Evolutionary conservation across 2,888 invertebrate species (phyloP).

Genomic region (Coleophora deauratella): DNA sequence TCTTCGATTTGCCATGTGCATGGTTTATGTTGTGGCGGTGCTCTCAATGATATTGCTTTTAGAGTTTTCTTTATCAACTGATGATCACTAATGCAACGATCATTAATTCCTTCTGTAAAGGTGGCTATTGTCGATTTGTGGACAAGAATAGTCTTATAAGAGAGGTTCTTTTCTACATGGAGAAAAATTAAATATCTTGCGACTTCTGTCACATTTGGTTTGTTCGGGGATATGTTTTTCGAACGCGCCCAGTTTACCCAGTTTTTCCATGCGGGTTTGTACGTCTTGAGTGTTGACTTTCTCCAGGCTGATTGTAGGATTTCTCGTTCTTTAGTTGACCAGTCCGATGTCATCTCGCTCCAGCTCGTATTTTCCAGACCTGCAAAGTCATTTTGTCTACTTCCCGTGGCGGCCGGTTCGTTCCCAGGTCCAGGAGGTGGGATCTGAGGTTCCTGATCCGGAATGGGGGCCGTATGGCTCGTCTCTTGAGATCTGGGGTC

Average conservation of each 20-base stretch:
- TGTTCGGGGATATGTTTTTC: neutral
- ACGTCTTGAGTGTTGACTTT: conserved; percentile 16
- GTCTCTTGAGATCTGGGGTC: conserved; percentile 13
- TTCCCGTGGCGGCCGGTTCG: conserved; percentile 2
- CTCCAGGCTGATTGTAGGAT: conserved; percentile 14
- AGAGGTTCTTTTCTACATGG: neutral
- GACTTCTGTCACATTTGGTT: conserved; percentile 4
- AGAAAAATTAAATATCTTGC: conserved; percentile 1
- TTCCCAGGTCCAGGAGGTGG: conserved; percentile 8
- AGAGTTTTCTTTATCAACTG: too few species aligned
- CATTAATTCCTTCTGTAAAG: too few species aligned
- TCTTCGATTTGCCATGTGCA: too few species aligned
- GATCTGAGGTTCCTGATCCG: conserved; percentile 9
- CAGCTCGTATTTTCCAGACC: conserved; percentile 20
- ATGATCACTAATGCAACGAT: too few species aligned
- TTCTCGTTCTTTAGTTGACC: conserved; percentile 5
- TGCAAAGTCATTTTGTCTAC: conserved; percentile 9
- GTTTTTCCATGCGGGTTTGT: conserved; percentile 10
- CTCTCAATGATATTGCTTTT: too few species aligned
- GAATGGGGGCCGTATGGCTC: conserved; percentile 12
- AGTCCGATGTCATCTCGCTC: conserved; percentile 6
- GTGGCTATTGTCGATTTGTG: conserved; percentile 8
- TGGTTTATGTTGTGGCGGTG: too few species aligned
- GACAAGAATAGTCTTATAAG: conserved; percentile 6
- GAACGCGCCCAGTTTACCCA: conserved; percentile 6